A percentile compares a stretch with the other conserved stretches of the same genome.
Conservation (phyloP, 2,113 vertebrate species). For the Xenopus laevis region DNA sequence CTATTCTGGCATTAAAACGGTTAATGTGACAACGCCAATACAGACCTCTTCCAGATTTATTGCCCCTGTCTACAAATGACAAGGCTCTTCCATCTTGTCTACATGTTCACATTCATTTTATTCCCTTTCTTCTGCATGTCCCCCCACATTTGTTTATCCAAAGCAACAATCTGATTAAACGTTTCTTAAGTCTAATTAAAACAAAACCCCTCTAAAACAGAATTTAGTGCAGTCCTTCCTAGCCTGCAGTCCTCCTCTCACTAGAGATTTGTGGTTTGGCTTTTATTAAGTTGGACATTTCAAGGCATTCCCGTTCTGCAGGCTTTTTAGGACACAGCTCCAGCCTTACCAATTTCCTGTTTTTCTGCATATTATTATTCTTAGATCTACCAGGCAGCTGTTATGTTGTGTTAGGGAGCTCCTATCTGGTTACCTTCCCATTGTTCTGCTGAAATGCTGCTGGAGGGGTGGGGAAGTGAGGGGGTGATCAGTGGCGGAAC, state of each 20-base stretch:
- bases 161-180: conserved; percentile 39
- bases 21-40: not conserved
- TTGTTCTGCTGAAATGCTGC: too few species aligned
- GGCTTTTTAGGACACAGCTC: conserved; percentile 16
- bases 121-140: not conserved
- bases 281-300: conserved; percentile 43
- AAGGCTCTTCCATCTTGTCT: not conserved
- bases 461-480: too few species aligned
- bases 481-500: too few species aligned
- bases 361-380: conserved; percentile 15
- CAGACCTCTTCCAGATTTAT: not conserved
- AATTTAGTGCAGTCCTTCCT: conserved; percentile 47
- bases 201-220: conserved; percentile 8
- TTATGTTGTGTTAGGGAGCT: not conserved
- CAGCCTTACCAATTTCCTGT: conserved; percentile 30
- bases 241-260: conserved; percentile 28
- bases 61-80: not conserved
- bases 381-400: conserved; percentile 23
- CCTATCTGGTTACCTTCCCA: too few species aligned
- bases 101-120: not conserved
- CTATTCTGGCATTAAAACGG: not conserved
- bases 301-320: conserved; percentile 41
- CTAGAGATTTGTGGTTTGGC: conserved; percentile 48
- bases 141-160: conserved; percentile 19
- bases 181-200: conserved; percentile 35